Percentiles rank a stretch among this genome's conserved stretches.
phyloP scores from a whole-genome alignment of 2,888 invertebrate genomes.

The Lasius fuliginosus region DNA sequence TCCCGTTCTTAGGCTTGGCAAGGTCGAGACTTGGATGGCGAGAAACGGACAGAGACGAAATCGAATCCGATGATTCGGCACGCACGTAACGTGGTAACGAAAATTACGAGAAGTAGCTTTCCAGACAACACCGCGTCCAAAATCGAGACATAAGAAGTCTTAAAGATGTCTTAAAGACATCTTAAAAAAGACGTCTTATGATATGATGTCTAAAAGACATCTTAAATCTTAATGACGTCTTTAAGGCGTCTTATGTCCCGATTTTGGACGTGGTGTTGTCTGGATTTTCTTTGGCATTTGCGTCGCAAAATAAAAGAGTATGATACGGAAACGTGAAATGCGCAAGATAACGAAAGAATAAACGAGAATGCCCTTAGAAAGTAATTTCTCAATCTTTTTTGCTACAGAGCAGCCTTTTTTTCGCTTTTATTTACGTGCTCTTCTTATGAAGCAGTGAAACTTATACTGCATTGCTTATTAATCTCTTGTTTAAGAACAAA shows the following conservation, averaged over 20 bases:
- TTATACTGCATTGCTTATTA: neutral
- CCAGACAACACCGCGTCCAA: no score
- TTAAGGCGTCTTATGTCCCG: no score
- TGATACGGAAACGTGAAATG: neutral
- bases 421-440: neutral
- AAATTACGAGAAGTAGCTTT: neutral
- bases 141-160: no score
- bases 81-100: neutral
- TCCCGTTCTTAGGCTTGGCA: neutral
- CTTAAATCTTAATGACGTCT: no score
- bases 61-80: neutral
- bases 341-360: neutral
- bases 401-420: neutral
- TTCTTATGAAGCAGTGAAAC: neutral
- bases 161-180: no score
- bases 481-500: neutral
- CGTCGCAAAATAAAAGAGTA: neutral
- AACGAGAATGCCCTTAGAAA: neutral
- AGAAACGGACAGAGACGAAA: constrained; percentile 1
- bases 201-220: no score
- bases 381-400: neutral
- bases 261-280: no score
- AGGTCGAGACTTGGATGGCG: constrained; percentile 11
- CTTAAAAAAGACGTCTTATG: no score
- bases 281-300: neutral